phyloP scores from a whole-genome alignment of 2,113 vertebrate species.

The Nothoprocta perdicaria region DNA sequence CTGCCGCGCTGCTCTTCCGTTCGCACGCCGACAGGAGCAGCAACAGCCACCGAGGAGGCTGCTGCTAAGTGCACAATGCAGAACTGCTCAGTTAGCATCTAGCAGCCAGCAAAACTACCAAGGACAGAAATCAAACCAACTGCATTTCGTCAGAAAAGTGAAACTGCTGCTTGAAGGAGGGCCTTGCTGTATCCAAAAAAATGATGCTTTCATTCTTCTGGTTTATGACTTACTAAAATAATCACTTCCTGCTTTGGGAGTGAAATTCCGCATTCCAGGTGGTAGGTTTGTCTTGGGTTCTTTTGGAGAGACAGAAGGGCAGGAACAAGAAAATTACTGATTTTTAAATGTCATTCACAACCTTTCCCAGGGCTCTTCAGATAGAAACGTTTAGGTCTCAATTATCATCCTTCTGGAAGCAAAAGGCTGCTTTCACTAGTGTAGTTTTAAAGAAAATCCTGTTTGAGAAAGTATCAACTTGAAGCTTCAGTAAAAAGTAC shows the following conservation, averaged over 20 bases:
- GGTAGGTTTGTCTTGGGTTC: neutral
- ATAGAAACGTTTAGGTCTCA: neutral
- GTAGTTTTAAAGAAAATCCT: neutral
- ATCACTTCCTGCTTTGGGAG: slow-evolving; percentile 17
- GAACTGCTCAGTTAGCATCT: slow-evolving; percentile 56
- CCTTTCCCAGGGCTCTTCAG: rapidly evolving
- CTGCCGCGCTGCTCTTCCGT: slow-evolving; percentile 21
- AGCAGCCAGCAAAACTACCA: slow-evolving; percentile 49
- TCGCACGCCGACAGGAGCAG: slow-evolving; percentile 44
- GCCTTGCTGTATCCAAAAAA: slow-evolving; percentile 14
- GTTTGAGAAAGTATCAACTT: neutral
- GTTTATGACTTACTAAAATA: slow-evolving; percentile 39
- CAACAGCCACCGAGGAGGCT: slow-evolving; percentile 50
- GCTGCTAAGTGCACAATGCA: slow-evolving; percentile 13
- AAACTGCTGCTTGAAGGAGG: slow-evolving; percentile 3
- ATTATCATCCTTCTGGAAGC: neutral
- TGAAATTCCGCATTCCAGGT: slow-evolving; percentile 30
- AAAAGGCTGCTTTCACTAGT: neutral
- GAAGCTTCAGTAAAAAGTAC: neutral
- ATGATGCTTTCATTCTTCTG: slow-evolving; percentile 9
- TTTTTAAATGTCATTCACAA: neutral
- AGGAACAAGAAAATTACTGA: neutral
- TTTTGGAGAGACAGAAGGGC: neutral
- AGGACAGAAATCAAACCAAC: slow-evolving; percentile 20
- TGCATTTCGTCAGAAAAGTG: neutral